Base-by-base conservation (phyloP, 2,797 vertebrate species). In the Presbytis comata region DNA sequence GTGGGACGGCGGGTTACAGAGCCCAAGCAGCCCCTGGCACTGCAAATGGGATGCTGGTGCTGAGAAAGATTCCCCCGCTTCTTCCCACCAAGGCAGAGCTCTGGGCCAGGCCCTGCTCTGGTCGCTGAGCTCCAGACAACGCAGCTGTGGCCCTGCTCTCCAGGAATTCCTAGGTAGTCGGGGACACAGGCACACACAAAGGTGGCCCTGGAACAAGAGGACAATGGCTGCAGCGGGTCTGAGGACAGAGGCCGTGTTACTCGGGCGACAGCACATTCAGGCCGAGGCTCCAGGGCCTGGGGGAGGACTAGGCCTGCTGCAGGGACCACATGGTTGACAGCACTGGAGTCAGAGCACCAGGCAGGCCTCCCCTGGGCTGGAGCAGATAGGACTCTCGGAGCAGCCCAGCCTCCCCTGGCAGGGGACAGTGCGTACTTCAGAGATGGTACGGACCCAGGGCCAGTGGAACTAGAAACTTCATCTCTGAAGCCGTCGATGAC, bases 311-410 rank as follows among this genome's bases (percentile, higher is more conserved):
- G 14, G 7, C 22, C 82, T 24, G 57, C 11, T 44, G 12, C 10
- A 2, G 2, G 39, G n/a, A 33, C 26, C 39, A 30, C 9, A 3
- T 0, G 11, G 80, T 50, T 24, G 16, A 44, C n/a, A 28, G 6
- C 46, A 2, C 10, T 61, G 55, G 85, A 55, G 28, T 28, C 1
- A 30, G 48, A 93, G 84, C 48, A 21, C 28, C 33, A 36, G 79
- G 82, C 1, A 1, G 64, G 30, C 14, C 19, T 55, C 1, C 55
- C 39, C 76, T 8, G 3, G 11, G 12, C 11, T 10, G 13, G 16
- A 64, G 59, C 19, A 14, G 21, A 39, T 1, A 0, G 17, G 44
- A 70, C 24, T 41, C 50, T 44, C 5, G 12, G 46, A 33, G 10
- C 55, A 88, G 22, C 8, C 36, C 6, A 0, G 36, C 61, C 16